A percentile compares a stretch with the other conserved stretches of the same genome.
phyloP scores from a whole-genome alignment of 2,888 invertebrate species.

The Ischnus inquisitorius region DNA sequence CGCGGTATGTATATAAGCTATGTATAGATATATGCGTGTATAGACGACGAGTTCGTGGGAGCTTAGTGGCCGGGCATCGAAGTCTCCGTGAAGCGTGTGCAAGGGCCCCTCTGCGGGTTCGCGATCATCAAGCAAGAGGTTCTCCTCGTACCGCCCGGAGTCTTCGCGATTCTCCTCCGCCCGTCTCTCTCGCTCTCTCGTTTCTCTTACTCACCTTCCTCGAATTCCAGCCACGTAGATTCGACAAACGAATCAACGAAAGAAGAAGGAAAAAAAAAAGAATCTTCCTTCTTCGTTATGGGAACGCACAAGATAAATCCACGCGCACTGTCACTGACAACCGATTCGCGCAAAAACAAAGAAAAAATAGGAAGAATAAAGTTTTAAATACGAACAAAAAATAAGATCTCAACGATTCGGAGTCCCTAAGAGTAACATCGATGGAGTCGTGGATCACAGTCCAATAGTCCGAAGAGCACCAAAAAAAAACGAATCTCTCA shows the following conservation, averaged over 20 bases:
- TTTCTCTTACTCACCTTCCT: constrained; percentile 58
- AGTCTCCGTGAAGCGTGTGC: constrained; percentile 63
- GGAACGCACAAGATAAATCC: constrained; percentile 35
- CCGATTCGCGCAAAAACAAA: constrained; percentile 9
- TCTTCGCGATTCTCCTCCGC: constrained; percentile 35
- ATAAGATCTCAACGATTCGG: background rate
- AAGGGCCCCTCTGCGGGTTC: constrained; percentile 42
- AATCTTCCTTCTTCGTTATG: constrained; percentile 35
- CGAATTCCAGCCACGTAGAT: constrained; percentile 65
- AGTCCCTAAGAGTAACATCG: background rate
- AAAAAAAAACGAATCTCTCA: constrained; percentile 4
- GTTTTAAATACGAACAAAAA: background rate
- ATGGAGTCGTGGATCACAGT: background rate
- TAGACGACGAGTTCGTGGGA: constrained; percentile 50
- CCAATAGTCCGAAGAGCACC: constrained; percentile 23
- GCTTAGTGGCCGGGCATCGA: constrained; percentile 69
- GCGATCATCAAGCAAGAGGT: constrained; percentile 54
- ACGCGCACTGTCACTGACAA: constrained; percentile 30
- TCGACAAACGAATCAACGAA: constrained; percentile 22
- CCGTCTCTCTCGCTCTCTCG: constrained; percentile 10
- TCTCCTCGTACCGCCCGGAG: constrained; percentile 24
- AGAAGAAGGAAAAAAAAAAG: constrained; percentile 20
- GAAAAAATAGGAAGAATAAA: constrained; percentile 16
- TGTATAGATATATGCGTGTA: background rate
- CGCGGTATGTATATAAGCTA: background rate